These are phyloP conservation scores for Chelonus formosanus DNA, from an alignment of 2,888 invertebrate species.

Conservation along the genomic window DNA sequence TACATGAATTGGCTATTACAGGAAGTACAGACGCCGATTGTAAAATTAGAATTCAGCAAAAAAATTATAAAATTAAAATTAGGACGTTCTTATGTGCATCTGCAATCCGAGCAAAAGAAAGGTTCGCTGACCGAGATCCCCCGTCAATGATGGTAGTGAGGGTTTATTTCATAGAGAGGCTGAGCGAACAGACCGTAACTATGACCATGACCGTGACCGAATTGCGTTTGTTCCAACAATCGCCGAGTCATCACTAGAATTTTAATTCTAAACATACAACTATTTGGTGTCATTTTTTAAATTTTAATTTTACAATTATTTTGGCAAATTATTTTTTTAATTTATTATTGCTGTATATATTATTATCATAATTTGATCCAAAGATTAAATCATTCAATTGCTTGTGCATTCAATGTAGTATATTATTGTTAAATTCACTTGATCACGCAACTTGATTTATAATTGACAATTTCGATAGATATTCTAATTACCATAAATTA, in stretches of 20 bases:
- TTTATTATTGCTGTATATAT: too few species aligned
- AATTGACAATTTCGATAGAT: too few species aligned
- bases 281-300: too few species aligned
- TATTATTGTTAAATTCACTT: too few species aligned
- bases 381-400: too few species aligned
- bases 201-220: slow-evolving; percentile 52
- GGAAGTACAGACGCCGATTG: neutral
- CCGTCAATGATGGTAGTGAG: slow-evolving; percentile 22
- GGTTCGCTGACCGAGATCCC: slow-evolving; percentile 41
- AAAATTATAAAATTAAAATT: slow-evolving; percentile 25
- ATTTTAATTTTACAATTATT: too few species aligned
- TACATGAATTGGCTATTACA: too few species aligned
- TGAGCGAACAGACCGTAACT: slow-evolving; percentile 46
- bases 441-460: too few species aligned
- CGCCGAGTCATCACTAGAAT: slow-evolving; percentile 8
- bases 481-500: too few species aligned
- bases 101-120: slow-evolving; percentile 26
- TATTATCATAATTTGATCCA: too few species aligned
- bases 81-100: slow-evolving; percentile 30
- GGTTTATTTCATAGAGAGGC: slow-evolving; percentile 33
- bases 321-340: too few species aligned
- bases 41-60: slow-evolving; percentile 4
- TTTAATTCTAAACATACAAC: neutral
- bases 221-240: slow-evolving; percentile 38
- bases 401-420: too few species aligned